Conservation (phyloP, 2,888 invertebrate genomes). For the Drosophila neotestacea region DNA sequence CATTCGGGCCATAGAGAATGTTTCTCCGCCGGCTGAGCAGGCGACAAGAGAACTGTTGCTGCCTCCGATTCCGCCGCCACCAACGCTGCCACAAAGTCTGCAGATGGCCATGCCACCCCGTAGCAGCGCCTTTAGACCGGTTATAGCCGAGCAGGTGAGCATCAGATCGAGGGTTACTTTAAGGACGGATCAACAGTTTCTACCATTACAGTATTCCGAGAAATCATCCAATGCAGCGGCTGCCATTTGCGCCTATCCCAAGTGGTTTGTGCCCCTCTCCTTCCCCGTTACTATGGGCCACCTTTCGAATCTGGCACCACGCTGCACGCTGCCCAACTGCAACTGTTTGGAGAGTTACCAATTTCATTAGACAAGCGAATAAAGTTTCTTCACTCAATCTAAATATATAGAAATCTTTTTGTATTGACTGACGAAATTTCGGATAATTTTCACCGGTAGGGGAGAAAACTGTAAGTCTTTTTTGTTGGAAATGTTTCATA, state of each 20-base stretch:
- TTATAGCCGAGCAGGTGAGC: conserved; percentile 70
- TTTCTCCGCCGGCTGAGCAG: conserved; percentile 66
- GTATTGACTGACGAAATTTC: not conserved
- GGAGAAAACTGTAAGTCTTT: too few species aligned
- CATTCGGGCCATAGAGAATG: conserved; percentile 87
- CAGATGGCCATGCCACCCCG: conserved; percentile 49
- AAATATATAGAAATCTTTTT: not conserved
- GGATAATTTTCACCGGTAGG: not conserved
- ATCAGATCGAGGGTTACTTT: too few species aligned
- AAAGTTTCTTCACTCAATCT: not conserved
- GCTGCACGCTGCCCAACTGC: conserved; percentile 85
- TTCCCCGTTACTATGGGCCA: conserved; percentile 85
- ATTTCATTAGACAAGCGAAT: conserved; percentile 57
- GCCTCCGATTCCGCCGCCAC: not conserved
- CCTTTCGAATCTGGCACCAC: conserved; percentile 85
- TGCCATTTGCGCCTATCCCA: conserved; percentile 83
- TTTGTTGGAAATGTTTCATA: too few species aligned
- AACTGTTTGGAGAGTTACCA: conserved; percentile 83
- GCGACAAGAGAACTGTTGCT: conserved; percentile 20
- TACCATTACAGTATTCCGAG: conserved; percentile 43
- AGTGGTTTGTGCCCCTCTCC: conserved; percentile 84
- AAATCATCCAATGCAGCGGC: conserved; percentile 44
- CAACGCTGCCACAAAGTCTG: conserved; percentile 17
- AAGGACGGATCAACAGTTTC: not conserved
- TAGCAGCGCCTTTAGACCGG: conserved; percentile 81